These are phyloP conservation scores for Oryzias curvinotus DNA, from an alignment of 2,113 vertebrate genomes.

Conservation along the genomic window DNA sequence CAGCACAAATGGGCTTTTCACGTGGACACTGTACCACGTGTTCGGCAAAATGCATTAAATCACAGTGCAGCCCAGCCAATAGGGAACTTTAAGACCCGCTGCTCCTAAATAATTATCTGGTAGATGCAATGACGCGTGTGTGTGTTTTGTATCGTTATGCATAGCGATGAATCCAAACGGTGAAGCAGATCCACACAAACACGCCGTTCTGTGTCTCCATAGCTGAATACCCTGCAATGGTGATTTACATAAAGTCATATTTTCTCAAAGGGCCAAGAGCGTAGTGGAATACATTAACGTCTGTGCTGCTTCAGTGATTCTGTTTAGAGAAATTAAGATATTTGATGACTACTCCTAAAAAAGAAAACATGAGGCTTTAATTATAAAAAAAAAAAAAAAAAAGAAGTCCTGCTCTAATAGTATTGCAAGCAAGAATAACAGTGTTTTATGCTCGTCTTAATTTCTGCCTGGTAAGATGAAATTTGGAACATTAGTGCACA, in stretches of 20 bases:
- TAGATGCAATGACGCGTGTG: conserved; percentile 45
- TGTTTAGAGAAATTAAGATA: conserved; percentile 37
- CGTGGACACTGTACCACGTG: conserved; percentile 34
- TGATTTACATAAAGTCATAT: conserved; percentile 55
- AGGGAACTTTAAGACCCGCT: conserved; percentile 30
- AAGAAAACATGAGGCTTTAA: not conserved
- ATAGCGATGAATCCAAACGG: conserved; percentile 44
- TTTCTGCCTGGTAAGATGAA: no score
- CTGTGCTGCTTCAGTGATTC: conserved; percentile 8
- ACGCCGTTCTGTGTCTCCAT: conserved; percentile 23
- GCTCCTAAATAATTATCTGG: conserved; percentile 63
- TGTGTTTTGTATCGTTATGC: conserved; percentile 39
- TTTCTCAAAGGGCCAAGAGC: conserved; percentile 34
- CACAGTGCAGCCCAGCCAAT: conserved; percentile 38
- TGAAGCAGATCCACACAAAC: conserved; percentile 21
- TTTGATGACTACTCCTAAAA: conserved; percentile 12
- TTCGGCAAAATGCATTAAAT: conserved; percentile 37
- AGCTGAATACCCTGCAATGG: conserved; percentile 45
- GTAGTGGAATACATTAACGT: conserved; percentile 34
- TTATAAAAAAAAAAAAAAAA: conserved; percentile 14
- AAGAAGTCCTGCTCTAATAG: not conserved
- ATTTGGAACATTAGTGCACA: no score
- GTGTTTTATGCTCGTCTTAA: no score
- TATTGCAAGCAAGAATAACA: not conserved
- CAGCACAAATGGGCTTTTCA: conserved; percentile 12